Evolutionary conservation across 2,113 vertebrate species (phyloP).

Genomic region (Spheniscus mendiculus): DNA sequence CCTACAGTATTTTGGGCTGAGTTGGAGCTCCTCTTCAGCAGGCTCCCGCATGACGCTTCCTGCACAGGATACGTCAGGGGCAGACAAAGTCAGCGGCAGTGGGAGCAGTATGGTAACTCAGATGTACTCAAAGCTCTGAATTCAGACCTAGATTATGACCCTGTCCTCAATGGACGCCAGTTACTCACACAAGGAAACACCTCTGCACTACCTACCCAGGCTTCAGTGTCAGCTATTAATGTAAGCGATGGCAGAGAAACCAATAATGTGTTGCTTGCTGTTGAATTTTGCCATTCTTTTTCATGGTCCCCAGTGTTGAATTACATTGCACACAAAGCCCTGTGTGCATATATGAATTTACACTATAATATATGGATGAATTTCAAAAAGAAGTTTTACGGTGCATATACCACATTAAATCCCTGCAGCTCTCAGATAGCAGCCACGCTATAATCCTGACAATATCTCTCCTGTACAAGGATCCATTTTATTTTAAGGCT

Average conservation of each 20-base stretch:
- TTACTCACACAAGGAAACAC: neutral
- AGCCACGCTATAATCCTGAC: neutral
- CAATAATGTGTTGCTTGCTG: neutral
- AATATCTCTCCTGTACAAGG: neutral
- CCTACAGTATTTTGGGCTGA: neutral
- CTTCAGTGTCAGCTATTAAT: neutral
- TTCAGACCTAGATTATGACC: neutral
- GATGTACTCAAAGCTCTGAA: neutral
- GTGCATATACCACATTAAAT: neutral
- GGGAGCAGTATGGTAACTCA: neutral
- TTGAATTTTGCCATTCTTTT: neutral
- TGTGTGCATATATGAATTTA: neutral
- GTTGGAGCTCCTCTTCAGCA: neutral
- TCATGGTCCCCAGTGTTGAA: neutral
- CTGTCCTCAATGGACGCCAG: neutral
- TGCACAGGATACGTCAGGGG: rapidly evolving
- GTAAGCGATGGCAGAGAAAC: neutral
- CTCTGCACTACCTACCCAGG: neutral
- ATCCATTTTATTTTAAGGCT: neutral
- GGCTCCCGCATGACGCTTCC: rapidly evolving
- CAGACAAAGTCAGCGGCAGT: neutral
- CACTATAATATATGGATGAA: neutral
- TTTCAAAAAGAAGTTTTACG: neutral
- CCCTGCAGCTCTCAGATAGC: neutral
- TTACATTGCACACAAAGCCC: neutral